Percentiles rank a stretch among this genome's conserved stretches.
Conservation (phyloP, 2,888 invertebrate species). For the Keiferia lycopersicella region DNA sequence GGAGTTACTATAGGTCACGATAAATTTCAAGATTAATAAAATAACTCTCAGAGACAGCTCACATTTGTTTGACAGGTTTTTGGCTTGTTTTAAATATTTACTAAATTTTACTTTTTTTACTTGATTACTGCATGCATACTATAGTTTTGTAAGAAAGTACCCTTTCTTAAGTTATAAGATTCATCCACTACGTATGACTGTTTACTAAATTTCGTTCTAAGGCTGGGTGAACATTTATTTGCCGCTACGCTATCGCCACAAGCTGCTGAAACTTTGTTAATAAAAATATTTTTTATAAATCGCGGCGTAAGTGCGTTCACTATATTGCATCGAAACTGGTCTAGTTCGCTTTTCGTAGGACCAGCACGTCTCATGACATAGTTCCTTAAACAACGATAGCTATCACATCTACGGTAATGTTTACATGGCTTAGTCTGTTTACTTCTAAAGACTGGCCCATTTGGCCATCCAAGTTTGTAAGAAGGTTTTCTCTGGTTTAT, state of each 20-base stretch:
- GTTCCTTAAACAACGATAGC: constrained; percentile 65
- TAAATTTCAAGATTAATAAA: no score
- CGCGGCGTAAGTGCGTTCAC: background rate
- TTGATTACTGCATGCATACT: background rate
- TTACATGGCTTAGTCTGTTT: constrained; percentile 30
- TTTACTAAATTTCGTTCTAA: background rate
- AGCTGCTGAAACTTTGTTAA: background rate
- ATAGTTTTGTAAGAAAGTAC: background rate
- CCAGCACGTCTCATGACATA: constrained; percentile 64
- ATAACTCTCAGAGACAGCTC: no score
- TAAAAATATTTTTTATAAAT: background rate
- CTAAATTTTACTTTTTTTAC: no score
- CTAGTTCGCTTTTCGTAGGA: constrained; percentile 52
- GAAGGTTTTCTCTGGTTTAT: constrained; percentile 53
- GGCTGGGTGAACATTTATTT: background rate
- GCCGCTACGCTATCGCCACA: constrained; percentile 12
- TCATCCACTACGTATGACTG: background rate
- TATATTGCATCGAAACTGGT: background rate
- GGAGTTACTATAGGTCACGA: no score
- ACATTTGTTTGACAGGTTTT: no score
- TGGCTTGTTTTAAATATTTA: no score
- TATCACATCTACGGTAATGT: constrained; percentile 56
- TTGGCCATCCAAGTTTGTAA: constrained; percentile 59
- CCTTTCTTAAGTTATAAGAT: background rate
- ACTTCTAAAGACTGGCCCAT: background rate